A percentile compares a stretch with the other conserved stretches of the same genome.
Evolutionary conservation across 1,140 invertebrate genomes (phyloP).

Genomic region (Bicyclus anynana): DNA sequence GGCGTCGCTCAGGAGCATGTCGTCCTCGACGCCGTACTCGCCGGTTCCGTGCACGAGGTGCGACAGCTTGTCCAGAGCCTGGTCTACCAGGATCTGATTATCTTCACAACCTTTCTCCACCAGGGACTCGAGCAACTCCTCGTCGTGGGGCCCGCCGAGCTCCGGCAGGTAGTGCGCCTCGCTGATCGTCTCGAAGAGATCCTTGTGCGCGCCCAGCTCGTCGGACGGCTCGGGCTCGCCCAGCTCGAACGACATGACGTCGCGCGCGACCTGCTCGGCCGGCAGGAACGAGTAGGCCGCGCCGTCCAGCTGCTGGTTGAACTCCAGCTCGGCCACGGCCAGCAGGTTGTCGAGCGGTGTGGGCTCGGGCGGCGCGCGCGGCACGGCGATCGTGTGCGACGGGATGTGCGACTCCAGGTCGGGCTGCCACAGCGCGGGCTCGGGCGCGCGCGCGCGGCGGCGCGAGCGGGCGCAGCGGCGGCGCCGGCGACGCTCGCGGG

Average conservation of each 20-base stretch:
- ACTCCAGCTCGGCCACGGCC: slow-evolving; percentile 79
- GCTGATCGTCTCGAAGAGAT: slow-evolving; percentile 74
- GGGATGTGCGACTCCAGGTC: slow-evolving; percentile 79
- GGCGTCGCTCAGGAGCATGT: slow-evolving; percentile 71
- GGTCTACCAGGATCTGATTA: slow-evolving; percentile 70
- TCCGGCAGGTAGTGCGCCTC: slow-evolving; percentile 73
- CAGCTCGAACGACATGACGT: slow-evolving; percentile 69
- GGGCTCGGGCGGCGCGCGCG: slow-evolving; percentile 51
- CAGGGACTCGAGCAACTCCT: slow-evolving; percentile 78
- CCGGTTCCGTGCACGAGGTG: slow-evolving; percentile 60
- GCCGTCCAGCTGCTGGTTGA: slow-evolving; percentile 74
- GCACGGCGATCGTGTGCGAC: slow-evolving; percentile 78
- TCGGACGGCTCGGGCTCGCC: slow-evolving; percentile 48
- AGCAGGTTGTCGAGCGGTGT: slow-evolving; percentile 77
- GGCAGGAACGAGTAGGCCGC: slow-evolving; percentile 55
- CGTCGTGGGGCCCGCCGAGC: slow-evolving; percentile 76
- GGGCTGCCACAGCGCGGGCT: slow-evolving; percentile 47
- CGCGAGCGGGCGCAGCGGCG: slow-evolving; percentile 29
- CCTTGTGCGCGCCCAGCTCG: slow-evolving; percentile 63
- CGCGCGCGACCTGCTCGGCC: slow-evolving; percentile 59
- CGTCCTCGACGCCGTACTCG: slow-evolving; percentile 79
- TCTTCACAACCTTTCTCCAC: slow-evolving; percentile 80
- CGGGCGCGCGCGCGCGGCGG: slow-evolving; percentile 28
- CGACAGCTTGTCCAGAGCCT: slow-evolving; percentile 66
- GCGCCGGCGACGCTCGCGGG: slow-evolving; percentile 32